Percentiles rank a stretch among this genome's conserved stretches.
Evolutionary conservation across 2,797 vertebrate species (phyloP).

Genomic region (Otolemur crassicaudatus): DNA sequence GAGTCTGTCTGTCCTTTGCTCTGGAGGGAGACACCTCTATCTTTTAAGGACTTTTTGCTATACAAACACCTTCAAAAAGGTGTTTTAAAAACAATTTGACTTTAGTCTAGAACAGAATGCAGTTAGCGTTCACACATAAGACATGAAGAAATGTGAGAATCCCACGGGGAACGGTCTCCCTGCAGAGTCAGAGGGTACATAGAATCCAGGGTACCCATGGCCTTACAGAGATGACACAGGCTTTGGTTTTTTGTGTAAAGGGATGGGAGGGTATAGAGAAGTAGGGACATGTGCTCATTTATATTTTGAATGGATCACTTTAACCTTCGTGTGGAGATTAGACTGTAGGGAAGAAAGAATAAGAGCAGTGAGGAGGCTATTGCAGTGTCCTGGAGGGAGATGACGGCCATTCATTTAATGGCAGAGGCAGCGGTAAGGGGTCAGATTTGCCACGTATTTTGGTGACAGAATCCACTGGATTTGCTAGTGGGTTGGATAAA

Average conservation of each 20-base stretch:
- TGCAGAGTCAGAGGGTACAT: neutral
- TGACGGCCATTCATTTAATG: neutral
- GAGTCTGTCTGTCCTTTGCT: neutral
- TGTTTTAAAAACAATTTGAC: no score
- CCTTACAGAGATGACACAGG: neutral
- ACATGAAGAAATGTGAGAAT: neutral
- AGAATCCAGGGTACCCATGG: neutral
- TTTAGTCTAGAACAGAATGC: neutral
- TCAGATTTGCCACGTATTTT: neutral
- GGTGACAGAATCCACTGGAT: neutral
- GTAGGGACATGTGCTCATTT: neutral
- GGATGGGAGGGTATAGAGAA: neutral
- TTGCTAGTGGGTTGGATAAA: neutral
- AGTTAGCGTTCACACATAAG: neutral
- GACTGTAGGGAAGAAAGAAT: neutral
- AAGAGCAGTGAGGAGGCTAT: neutral
- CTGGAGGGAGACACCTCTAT: neutral
- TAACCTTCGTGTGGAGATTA: neutral
- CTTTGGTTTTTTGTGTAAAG: neutral
- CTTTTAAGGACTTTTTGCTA: neutral
- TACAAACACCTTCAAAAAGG: neutral
- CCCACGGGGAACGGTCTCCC: neutral
- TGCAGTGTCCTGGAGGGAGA: neutral
- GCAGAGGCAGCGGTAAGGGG: neutral
- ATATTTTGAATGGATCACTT: neutral